Conservation (phyloP, 2,797 vertebrate genomes). For the Gymnopithys bicolor region DNA sequence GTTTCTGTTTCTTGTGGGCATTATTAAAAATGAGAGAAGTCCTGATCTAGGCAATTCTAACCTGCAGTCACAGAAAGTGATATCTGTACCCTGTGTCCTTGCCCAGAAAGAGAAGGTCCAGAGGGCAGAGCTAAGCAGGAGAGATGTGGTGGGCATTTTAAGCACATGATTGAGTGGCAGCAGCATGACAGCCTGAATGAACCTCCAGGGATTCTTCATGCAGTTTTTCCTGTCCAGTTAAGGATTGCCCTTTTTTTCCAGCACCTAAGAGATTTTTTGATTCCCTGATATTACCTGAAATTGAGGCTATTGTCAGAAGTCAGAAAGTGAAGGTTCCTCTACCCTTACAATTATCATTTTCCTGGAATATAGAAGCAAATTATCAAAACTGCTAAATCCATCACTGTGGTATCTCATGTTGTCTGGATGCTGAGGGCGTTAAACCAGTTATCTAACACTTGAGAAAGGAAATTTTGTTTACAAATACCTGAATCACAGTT, state of each 20-base stretch:
- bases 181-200: not conserved
- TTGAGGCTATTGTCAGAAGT: not conserved
- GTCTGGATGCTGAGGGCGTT: not conserved
- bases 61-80: not conserved
- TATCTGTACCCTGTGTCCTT: not conserved
- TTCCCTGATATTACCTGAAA: not conserved
- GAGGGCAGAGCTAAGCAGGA: not conserved
- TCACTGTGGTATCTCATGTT: not conserved
- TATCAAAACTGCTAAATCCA: not conserved
- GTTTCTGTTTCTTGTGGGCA: slow-evolving; percentile 6
- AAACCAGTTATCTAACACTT: not conserved
- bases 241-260: not conserved
- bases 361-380: not conserved
- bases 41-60: not conserved
- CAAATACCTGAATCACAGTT: not conserved
- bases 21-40: slow-evolving; percentile 25
- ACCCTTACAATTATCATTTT: not conserved
- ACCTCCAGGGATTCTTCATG: not conserved
- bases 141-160: not conserved
- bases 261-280: not conserved
- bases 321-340: not conserved
- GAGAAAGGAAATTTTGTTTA: not conserved
- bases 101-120: not conserved
- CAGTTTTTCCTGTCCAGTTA: not conserved
- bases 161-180: not conserved